Percentiles rank a stretch among this genome's conserved stretches.
phyloP scores from a whole-genome alignment of 2,797 vertebrate genomes.

The Poeciliopsis presidionis region DNA sequence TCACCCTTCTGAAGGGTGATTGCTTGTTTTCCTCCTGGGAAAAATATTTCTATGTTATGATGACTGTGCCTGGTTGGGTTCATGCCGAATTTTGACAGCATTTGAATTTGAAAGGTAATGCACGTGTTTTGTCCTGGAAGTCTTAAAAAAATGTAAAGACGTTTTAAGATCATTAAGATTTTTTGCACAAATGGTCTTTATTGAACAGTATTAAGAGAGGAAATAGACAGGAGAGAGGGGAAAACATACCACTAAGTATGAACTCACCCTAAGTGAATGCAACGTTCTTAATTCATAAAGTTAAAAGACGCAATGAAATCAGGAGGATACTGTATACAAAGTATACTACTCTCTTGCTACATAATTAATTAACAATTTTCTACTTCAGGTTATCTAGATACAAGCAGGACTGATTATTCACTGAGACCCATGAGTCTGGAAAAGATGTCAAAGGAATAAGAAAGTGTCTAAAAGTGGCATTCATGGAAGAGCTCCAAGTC shows the following conservation, averaged over 20 bases:
- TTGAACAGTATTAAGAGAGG: not conserved
- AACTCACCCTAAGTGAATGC: no score
- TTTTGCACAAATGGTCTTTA: not conserved
- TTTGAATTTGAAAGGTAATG: conserved; percentile 2
- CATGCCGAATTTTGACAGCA: not conserved
- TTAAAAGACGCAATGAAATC: no score
- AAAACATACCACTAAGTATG: not conserved
- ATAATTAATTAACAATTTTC: no score
- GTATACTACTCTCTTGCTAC: no score
- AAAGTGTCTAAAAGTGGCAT: no score
- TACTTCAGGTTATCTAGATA: no score
- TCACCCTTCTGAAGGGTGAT: not conserved
- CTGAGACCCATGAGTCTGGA: not conserved
- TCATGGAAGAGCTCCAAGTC: no score
- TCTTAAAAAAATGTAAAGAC: not conserved
- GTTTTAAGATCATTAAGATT: not conserved
- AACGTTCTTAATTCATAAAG: no score
- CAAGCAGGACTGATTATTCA: no score
- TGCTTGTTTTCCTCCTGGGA: conserved; percentile 25
- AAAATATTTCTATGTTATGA: conserved; percentile 31
- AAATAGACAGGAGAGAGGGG: not conserved
- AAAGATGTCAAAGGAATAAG: not conserved
- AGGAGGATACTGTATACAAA: no score
- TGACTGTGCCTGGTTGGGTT: conserved; percentile 6
- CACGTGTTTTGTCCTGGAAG: not conserved